Evolutionary conservation across 2,888 invertebrate genomes (phyloP).

Genomic region (Bimastos eiseni): DNA sequence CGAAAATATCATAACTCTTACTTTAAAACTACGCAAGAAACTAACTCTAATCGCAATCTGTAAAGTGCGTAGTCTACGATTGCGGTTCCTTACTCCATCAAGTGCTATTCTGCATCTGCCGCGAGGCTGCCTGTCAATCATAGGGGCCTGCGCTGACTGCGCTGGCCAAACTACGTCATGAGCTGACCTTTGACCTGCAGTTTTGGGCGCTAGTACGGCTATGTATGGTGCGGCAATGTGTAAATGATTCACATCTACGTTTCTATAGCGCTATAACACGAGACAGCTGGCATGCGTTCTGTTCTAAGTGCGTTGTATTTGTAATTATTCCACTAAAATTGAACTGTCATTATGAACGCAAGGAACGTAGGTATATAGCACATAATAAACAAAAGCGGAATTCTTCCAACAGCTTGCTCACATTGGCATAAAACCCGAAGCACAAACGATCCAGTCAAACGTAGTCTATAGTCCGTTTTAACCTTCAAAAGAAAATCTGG

Average conservation of each 20-base stretch:
- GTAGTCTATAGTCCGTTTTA: neutral
- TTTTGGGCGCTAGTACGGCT: neutral
- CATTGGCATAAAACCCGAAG: neutral
- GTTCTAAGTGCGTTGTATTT: neutral
- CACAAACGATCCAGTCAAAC: neutral
- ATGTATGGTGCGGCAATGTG: neutral
- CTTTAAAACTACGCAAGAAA: neutral
- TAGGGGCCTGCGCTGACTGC: neutral
- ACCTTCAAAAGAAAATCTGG: neutral
- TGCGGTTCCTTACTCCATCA: neutral
- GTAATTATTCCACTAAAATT: neutral
- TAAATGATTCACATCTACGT: neutral
- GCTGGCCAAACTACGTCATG: slow-evolving; percentile 24
- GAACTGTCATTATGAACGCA: neutral
- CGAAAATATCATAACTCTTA: neutral
- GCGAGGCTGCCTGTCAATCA: slow-evolving; percentile 16
- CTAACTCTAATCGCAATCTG: neutral
- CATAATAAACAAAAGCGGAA: too few species aligned
- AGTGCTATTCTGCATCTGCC: neutral
- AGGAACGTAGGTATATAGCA: neutral
- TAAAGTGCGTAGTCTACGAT: neutral
- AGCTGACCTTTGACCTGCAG: neutral
- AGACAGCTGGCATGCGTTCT: slow-evolving; percentile 1
- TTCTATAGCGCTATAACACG: neutral
- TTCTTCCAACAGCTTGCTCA: neutral